Conservation (phyloP, 2,797 vertebrate genomes). For the Pangasius mekongensis region DNA sequence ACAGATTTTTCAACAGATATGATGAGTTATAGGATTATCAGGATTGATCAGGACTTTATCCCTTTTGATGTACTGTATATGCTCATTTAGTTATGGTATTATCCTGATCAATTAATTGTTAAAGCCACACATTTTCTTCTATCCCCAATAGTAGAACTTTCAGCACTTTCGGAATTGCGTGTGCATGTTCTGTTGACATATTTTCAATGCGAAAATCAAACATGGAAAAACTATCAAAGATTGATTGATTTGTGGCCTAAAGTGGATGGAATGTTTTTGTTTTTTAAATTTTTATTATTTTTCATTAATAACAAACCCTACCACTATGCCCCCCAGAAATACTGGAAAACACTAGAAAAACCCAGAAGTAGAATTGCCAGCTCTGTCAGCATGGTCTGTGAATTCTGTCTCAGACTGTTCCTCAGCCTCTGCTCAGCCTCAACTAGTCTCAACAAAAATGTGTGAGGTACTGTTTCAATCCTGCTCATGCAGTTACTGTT, state of each 20-base stretch:
- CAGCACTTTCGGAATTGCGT: background rate
- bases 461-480: background rate
- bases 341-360: background rate
- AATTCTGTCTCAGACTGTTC: background rate
- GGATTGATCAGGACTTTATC: background rate
- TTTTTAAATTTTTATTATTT: background rate
- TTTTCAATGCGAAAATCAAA: background rate
- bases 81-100: background rate
- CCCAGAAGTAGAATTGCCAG: background rate
- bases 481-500: background rate
- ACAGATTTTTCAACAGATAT: background rate
- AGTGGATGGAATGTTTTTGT: background rate
- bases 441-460: background rate
- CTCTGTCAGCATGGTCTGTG: background rate
- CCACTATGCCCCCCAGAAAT: background rate
- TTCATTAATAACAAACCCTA: background rate
- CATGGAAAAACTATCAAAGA: background rate
- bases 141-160: background rate
- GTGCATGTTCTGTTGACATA: background rate
- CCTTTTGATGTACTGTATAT: background rate
- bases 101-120: background rate
- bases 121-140: background rate
- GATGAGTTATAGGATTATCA: background rate
- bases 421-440: background rate
- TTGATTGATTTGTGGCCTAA: background rate